Conservation (phyloP, 2,113 vertebrate genomes). For the Sebastes fasciatus region DNA sequence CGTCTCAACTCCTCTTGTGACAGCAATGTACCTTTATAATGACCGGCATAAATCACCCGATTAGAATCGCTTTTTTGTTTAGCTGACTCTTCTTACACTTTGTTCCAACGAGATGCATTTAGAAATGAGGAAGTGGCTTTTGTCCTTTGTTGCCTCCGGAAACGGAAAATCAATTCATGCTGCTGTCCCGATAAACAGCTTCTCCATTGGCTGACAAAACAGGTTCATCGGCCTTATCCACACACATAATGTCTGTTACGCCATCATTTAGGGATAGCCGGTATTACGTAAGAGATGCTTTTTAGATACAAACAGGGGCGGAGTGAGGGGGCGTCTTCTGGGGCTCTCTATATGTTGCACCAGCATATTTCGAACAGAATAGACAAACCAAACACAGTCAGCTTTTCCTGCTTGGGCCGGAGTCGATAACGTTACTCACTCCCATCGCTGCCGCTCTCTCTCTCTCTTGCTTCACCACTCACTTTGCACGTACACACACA, state of each 20-base stretch:
- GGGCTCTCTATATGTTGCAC: too few relatives aligned
- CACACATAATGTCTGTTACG: not conserved
- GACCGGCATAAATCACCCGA: conserved; percentile 51
- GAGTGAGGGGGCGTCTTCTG: too few relatives aligned
- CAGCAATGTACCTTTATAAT: conserved; percentile 19
- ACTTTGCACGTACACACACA: too few relatives aligned
- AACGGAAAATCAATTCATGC: conserved; percentile 56
- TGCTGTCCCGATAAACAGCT: conserved; percentile 38
- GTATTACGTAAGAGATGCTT: not conserved
- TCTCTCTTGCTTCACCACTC: too few relatives aligned
- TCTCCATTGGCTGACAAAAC: conserved; percentile 17
- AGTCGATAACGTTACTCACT: too few relatives aligned
- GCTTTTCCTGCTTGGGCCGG: too few relatives aligned
- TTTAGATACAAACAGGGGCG: not conserved
- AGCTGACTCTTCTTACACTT: conserved; percentile 14
- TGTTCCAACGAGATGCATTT: conserved; percentile 39
- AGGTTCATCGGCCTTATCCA: conserved; percentile 11
- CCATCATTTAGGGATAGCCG: not conserved
- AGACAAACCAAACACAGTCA: too few relatives aligned
- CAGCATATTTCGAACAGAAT: too few relatives aligned
- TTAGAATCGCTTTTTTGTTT: conserved; percentile 30
- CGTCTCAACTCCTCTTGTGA: conserved; percentile 31
- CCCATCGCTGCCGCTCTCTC: too few relatives aligned
- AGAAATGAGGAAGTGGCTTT: conserved; percentile 39
- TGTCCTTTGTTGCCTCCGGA: conserved; percentile 52